These are phyloP conservation scores for Spilosoma lubricipeda DNA, from an alignment of 2,888 invertebrate genomes.

Conservation along the genomic window DNA sequence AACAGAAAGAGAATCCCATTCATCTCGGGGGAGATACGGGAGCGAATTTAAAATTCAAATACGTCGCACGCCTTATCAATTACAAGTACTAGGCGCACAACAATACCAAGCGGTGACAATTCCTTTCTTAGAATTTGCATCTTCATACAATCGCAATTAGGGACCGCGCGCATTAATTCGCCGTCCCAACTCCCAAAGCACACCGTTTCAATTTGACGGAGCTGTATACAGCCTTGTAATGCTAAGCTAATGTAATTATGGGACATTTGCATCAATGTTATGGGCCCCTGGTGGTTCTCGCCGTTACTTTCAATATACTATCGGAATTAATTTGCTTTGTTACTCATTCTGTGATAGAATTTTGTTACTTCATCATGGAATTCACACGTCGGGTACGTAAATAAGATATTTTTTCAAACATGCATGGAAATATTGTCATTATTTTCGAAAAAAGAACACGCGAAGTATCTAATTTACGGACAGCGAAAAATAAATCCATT, in stretches of 20 bases:
- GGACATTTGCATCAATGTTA: conserved; percentile 78
- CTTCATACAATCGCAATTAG: conserved; percentile 83
- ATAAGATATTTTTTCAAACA: too few species aligned
- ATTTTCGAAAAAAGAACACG: too few species aligned
- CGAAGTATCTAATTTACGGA: too few species aligned
- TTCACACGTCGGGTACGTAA: background rate
- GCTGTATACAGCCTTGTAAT: conserved; percentile 68
- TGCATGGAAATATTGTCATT: too few species aligned
- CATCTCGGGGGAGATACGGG: conserved; percentile 58
- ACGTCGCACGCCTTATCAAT: conserved; percentile 81
- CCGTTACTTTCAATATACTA: conserved; percentile 73
- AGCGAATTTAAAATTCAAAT: conserved; percentile 82
- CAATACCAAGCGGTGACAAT: conserved; percentile 69
- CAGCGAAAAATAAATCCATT: too few species aligned
- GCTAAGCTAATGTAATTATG: conserved; percentile 68
- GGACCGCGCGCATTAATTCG: conserved; percentile 60
- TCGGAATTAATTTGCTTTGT: conserved; percentile 60
- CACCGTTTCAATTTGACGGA: conserved; percentile 68
- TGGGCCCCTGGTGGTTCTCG: conserved; percentile 69
- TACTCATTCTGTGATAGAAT: conserved; percentile 36
- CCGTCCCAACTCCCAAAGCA: conserved; percentile 33
- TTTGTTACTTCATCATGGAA: background rate
- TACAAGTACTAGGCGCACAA: conserved; percentile 78
- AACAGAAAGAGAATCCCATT: conserved; percentile 67
- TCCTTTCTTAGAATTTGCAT: conserved; percentile 80